phyloP scores from a whole-genome alignment of 2,113 vertebrate species.

The Accipiter virgatus region DNA sequence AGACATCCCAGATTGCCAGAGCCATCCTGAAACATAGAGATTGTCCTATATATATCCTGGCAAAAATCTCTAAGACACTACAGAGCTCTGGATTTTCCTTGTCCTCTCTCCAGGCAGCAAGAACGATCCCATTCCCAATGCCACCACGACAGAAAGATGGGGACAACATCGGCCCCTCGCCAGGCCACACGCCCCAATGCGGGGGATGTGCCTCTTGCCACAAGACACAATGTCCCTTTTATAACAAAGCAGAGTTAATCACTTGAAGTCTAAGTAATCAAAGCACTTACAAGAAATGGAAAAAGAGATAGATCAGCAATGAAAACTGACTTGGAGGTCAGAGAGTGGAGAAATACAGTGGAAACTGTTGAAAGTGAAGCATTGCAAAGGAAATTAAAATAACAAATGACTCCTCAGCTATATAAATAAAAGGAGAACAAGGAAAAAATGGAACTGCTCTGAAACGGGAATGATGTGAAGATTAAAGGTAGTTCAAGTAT shows the following conservation, averaged over 20 bases:
- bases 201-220: background rate
- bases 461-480: background rate
- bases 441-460: background rate
- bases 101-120: background rate
- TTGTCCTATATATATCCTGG: background rate
- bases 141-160: rapidly evolving
- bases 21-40: background rate
- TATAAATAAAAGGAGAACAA: background rate
- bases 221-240: background rate
- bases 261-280: background rate
- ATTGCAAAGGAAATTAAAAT: background rate
- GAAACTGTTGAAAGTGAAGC: background rate
- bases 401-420: background rate
- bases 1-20: background rate
- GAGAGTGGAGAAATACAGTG: background rate
- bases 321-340: background rate
- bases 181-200: background rate
- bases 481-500: background rate
- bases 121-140: background rate
- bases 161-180: background rate
- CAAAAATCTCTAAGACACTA: background rate
- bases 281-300: background rate
- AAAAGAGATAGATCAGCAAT: background rate
- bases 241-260: background rate
- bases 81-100: background rate